Evolutionary conservation across 23 tunicate genomes (phyloP).

Genomic region (Ciona savignyi): DNA sequence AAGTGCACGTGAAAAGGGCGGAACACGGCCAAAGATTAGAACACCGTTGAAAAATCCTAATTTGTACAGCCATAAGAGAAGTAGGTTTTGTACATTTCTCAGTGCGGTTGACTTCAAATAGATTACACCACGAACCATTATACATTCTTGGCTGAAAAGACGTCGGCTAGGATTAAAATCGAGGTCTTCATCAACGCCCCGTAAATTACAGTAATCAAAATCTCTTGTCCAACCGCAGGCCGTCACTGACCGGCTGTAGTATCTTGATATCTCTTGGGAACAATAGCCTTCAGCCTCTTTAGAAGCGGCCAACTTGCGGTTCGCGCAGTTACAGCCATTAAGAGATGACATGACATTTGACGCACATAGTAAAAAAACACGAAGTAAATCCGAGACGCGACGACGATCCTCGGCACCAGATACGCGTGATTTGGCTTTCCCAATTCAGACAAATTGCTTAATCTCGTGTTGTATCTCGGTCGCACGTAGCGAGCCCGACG

Average conservation of each 20-base stretch:
- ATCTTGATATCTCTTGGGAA: not conserved
- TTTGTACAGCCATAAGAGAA: no score
- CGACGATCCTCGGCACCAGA: no score
- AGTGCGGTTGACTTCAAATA: no score
- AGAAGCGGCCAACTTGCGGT: not conserved
- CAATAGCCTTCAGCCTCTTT: not conserved
- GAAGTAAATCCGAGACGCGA: no score
- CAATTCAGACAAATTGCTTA: no score
- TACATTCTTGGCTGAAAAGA: no score
- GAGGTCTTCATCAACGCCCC: not conserved
- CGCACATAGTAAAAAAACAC: not conserved
- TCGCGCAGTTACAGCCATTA: not conserved
- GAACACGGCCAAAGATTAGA: not conserved
- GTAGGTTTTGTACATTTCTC: no score
- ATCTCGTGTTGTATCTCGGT: no score
- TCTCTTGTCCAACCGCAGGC: not conserved
- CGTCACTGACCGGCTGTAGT: not conserved
- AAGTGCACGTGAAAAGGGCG: not conserved
- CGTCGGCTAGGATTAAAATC: no score
- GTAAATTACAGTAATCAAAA: not conserved
- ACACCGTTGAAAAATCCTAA: not conserved
- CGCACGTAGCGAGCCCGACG: no score
- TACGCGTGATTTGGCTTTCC: no score
- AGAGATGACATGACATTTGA: not conserved
- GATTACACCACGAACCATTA: no score